Conservation (phyloP, 2,797 vertebrate species). For the Coranthus polyacanthus region DNA sequence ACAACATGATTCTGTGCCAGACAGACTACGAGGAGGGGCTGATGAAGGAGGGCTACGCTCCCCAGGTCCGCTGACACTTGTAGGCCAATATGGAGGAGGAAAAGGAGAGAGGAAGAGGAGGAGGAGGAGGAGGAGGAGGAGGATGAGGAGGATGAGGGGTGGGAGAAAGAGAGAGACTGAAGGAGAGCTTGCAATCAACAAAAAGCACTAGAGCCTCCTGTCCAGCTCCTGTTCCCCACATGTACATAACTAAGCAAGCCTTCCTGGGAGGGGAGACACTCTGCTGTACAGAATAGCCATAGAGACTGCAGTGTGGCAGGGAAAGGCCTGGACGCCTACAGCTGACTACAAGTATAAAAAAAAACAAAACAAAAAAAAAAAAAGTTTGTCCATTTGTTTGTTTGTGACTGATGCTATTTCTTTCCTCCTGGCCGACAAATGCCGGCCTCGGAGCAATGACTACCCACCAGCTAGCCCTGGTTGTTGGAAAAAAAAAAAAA, state of each 20-base stretch:
- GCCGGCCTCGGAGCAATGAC: slow-evolving; percentile 51
- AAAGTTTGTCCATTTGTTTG: slow-evolving; percentile 53
- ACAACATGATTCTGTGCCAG: slow-evolving; percentile 98
- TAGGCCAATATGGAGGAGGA: background rate
- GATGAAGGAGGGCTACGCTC: slow-evolving; percentile 89
- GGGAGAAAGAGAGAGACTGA: slow-evolving; percentile 68
- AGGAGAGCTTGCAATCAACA: slow-evolving; percentile 86
- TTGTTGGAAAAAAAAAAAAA: slow-evolving; percentile 6
- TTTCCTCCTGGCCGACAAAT: slow-evolving; percentile 26
- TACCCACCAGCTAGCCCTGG: slow-evolving; percentile 6
- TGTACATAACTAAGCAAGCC: slow-evolving; percentile 91
- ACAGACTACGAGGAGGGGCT: slow-evolving; percentile 96
- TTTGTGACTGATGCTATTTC: slow-evolving; percentile 66
- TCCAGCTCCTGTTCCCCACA: slow-evolving; percentile 82
- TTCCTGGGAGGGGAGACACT: slow-evolving; percentile 71
- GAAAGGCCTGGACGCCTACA: slow-evolving; percentile 56
- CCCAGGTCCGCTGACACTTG: slow-evolving; percentile 94
- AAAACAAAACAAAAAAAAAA: slow-evolving; percentile 12
- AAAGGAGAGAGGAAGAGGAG: background rate
- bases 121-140: slow-evolving; percentile 33
- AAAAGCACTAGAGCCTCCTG: slow-evolving; percentile 81
- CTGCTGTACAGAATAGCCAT: slow-evolving; percentile 92
- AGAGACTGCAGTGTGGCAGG: slow-evolving; percentile 80
- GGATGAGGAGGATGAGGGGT: slow-evolving; percentile 35
- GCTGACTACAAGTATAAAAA: slow-evolving; percentile 45